phyloP scores from a whole-genome alignment of 2,888 invertebrate genomes.

The Danaus chrysippus region DNA sequence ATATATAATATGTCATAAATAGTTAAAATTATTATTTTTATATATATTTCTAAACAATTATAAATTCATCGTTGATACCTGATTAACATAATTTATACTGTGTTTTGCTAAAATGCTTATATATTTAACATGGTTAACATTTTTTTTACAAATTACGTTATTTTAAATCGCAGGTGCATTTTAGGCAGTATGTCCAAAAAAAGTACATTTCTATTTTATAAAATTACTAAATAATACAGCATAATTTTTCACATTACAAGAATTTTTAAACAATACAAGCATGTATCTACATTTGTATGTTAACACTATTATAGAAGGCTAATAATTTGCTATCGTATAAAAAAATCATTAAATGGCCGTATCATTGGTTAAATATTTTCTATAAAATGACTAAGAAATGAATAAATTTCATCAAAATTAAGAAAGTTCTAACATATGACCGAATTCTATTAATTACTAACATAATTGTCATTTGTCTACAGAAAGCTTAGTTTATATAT shows the following conservation, averaged over 20 bases:
- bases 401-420: too few species aligned
- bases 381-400: too few species aligned
- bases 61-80: neutral
- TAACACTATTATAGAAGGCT: neutral
- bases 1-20: too few species aligned
- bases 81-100: neutral
- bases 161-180: neutral
- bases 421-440: neutral
- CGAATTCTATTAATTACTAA: neutral
- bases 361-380: too few species aligned
- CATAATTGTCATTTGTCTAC: neutral
- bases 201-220: neutral
- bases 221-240: neutral
- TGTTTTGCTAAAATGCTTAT: neutral
- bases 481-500: conserved; percentile 15
- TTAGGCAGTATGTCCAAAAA: neutral
- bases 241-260: conserved; percentile 1
- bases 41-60: neutral
- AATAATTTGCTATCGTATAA: neutral
- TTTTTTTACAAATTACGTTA: neutral
- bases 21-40: too few species aligned
- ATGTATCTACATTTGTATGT: conserved; percentile 5
- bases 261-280: neutral
- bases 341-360: neutral
- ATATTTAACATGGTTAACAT: neutral